Conservation (phyloP, 2,113 vertebrate species). For the Spermophilus dauricus region DNA sequence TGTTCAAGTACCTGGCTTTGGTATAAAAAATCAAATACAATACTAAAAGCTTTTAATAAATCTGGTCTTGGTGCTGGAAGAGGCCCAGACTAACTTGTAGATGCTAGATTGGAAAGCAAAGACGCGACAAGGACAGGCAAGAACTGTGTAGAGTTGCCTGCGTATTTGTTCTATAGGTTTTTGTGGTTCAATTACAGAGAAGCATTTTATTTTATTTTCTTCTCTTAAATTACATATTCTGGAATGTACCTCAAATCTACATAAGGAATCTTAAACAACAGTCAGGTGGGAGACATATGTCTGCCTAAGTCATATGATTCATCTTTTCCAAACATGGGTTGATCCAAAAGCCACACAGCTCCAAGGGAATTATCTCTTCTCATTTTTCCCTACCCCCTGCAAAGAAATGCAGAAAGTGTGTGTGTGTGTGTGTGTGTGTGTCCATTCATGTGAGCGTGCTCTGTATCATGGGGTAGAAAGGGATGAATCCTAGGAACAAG, state of each 20-base stretch:
- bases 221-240: constrained; percentile 1
- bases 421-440: background rate
- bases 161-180: background rate
- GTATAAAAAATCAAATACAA: background rate
- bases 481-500: background rate
- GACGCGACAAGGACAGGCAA: background rate
- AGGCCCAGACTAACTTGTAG: background rate
- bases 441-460: background rate
- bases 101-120: constrained; percentile 20
- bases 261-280: background rate
- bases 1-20: background rate
- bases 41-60: background rate
- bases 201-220: constrained; percentile 31
- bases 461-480: too few species aligned
- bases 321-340: constrained; percentile 17
- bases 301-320: background rate
- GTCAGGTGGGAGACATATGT: constrained; percentile 59
- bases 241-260: background rate
- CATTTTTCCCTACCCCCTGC: background rate
- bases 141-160: background rate
- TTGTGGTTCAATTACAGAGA: constrained; percentile 1
- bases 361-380: background rate
- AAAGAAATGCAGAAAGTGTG: background rate
- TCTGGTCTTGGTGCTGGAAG: background rate
- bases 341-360: background rate